Base-by-base conservation (phyloP, 2,113 vertebrate species). In the Dipodomys spectabilis region DNA sequence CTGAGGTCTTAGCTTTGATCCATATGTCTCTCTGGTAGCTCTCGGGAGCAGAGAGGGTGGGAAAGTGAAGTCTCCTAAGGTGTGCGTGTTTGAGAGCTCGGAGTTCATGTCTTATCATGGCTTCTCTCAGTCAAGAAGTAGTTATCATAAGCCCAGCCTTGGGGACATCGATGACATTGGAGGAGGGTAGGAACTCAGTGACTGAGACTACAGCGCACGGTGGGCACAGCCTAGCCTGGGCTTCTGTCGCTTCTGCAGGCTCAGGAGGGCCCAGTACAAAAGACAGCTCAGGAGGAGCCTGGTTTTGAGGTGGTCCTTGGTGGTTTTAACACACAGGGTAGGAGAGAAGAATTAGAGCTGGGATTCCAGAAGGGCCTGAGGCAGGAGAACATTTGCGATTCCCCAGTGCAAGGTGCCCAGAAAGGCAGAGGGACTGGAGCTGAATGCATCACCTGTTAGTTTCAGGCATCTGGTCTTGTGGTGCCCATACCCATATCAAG, bases 1-100 rank as follows among this genome's bases (percentile, higher is more conserved):
- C 95, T 84, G 45, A 86, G 82, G 82, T 72, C 67, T 64, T 81
- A 80, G 32, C 89, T 71, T 86, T 86, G 57, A 83, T 81, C 91
- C 39, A 16, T 82, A 35, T 82, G 44, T 72, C 65, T 94, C 73
- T 89, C 65, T 6, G 13, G 84, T 93, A 83, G 39, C 69, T 87
- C 5, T 84, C 10, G 39, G 44, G 45, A 60, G 20, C 35, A 62
- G 25, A 10, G 44, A 44, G 11, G 53, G 32, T 57, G 35, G 74
- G 30, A 64, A 73, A 13, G 39, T 2, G 27, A 88, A 85, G 84
- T 87, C 49, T 57, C 39, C 7, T 35, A 53, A 95, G 60, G n/a
- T n/a, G n/a, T n/a, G n/a, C 69, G 15, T 80, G n/a, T 45, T 35
- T 67, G 35, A 64, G 22, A 89, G 72, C 32, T 60, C 79, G 82